Percentiles rank a stretch among this genome's conserved stretches.
These are phyloP conservation scores for Leptestheria dahalacensis DNA, from an alignment of 1,140 invertebrate genomes.

Conservation along the genomic window DNA sequence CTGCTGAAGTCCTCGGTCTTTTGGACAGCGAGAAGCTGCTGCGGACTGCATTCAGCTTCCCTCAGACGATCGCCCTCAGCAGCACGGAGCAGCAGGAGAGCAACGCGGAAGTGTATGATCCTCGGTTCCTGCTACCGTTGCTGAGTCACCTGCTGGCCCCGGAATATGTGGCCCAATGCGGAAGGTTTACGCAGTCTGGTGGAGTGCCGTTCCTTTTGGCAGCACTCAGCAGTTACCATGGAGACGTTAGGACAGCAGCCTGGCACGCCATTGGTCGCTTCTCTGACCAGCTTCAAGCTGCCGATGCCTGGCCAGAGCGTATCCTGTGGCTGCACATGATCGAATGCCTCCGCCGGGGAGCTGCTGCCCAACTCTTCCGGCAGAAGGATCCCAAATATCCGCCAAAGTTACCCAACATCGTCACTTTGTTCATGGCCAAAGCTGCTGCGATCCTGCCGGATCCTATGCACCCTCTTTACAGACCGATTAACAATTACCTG, in stretches of 20 bases:
- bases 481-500: slow-evolving; percentile 47
- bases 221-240: slow-evolving; percentile 41
- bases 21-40: slow-evolving; percentile 43
- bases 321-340: slow-evolving; percentile 33
- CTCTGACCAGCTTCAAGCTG: slow-evolving; percentile 46
- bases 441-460: slow-evolving; percentile 44
- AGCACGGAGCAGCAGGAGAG: slow-evolving; percentile 17
- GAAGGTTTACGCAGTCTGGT: slow-evolving; percentile 44
- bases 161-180: slow-evolving; percentile 44
- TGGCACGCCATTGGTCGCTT: slow-evolving; percentile 48
- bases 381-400: neutral
- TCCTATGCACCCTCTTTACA: slow-evolving; percentile 49
- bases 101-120: slow-evolving; percentile 41
- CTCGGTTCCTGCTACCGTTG: slow-evolving; percentile 51
- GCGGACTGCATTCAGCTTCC: slow-evolving; percentile 52
- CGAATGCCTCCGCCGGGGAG: slow-evolving; percentile 34
- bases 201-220: slow-evolving; percentile 45
- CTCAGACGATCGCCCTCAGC: slow-evolving; percentile 27
- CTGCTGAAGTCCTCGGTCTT: slow-evolving; percentile 51
- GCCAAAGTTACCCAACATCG: slow-evolving; percentile 43
- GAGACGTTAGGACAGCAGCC: slow-evolving; percentile 40
- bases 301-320: slow-evolving; percentile 33
- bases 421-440: slow-evolving; percentile 50
- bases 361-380: slow-evolving; percentile 19
- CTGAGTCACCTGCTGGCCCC: slow-evolving; percentile 45